Conservation (phyloP, 1,140 invertebrate genomes). For the Drosophila kikkawai region DNA sequence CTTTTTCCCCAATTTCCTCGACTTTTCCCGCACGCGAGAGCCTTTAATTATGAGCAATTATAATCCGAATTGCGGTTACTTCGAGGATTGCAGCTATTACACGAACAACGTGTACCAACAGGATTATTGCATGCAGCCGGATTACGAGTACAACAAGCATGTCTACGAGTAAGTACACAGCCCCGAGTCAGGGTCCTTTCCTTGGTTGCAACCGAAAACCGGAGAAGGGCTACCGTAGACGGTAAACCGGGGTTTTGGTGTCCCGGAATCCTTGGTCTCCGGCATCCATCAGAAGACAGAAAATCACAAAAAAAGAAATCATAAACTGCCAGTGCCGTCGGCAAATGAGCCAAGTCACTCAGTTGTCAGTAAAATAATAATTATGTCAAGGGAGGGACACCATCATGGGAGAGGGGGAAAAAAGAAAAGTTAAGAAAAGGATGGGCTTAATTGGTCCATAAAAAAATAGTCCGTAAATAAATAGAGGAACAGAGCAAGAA, state of each 20-base stretch:
- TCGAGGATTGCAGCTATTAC: conserved; percentile 81
- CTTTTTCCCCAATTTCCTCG: background rate
- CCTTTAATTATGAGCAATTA: conserved; percentile 82
- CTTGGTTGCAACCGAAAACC: background rate
- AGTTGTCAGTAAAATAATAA: conserved; percentile 16
- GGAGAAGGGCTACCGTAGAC: background rate
- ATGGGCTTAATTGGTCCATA: background rate
- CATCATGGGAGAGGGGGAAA: background rate
- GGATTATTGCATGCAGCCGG: conserved; percentile 84
- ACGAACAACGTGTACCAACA: conserved; percentile 81
- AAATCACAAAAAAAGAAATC: background rate
- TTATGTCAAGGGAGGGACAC: background rate
- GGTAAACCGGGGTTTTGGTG: background rate
- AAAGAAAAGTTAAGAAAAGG: background rate
- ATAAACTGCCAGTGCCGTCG: conserved; percentile 11
- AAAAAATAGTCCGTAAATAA: no score
- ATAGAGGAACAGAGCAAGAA: background rate
- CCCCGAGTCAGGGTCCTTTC: conserved; percentile 6
- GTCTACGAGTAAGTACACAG: conserved; percentile 81
- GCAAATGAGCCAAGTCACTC: conserved; percentile 30
- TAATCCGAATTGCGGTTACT: conserved; percentile 84
- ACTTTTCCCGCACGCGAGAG: conserved; percentile 56
- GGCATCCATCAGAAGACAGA: background rate
- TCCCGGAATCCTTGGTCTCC: background rate
- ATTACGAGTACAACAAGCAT: conserved; percentile 83